phyloP scores from a whole-genome alignment of 2,888 invertebrate species.

The Octonoba sinensis region DNA sequence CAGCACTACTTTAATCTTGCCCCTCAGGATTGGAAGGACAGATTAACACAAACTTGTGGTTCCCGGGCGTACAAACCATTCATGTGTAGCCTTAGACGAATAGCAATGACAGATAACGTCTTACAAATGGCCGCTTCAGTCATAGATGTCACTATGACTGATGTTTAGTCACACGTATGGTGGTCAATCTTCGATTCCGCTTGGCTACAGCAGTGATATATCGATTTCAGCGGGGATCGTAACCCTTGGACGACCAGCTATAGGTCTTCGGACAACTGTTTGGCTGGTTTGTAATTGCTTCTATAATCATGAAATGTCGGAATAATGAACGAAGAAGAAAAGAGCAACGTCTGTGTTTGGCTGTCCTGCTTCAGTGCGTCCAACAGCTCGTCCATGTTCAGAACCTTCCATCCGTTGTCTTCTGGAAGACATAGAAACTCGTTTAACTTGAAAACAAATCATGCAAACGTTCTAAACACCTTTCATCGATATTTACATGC shows the following conservation, averaged over 20 bases:
- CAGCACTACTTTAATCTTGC: not conserved
- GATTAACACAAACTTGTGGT: constrained; percentile 10
- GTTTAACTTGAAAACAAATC: constrained; percentile 6
- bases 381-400: no score
- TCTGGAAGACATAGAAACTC: constrained; percentile 16
- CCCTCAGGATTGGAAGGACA: constrained; percentile 12
- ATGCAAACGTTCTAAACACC: constrained; percentile 1
- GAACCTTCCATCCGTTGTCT: constrained; percentile 18
- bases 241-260: no score
- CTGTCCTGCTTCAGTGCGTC: constrained; percentile 1
- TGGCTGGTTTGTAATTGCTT: no score
- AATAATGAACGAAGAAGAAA: not conserved
- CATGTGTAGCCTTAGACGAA: constrained; percentile 17
- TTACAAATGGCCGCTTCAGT: constrained; percentile 5
- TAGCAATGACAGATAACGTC: constrained; percentile 11
- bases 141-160: constrained; percentile 11
- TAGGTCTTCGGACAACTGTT: no score
- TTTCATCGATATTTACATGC: constrained; percentile 9
- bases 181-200: constrained; percentile 17
- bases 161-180: constrained; percentile 17
- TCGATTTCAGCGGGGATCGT: no score
- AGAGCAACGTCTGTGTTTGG: not conserved
- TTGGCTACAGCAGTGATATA: constrained; percentile 19
- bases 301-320: not conserved
- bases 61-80: constrained; percentile 16